A percentile compares a stretch with the other conserved stretches of the same genome.
phyloP scores from a whole-genome alignment of 2,113 vertebrate genomes.

The Dendrocopos noguchii region DNA sequence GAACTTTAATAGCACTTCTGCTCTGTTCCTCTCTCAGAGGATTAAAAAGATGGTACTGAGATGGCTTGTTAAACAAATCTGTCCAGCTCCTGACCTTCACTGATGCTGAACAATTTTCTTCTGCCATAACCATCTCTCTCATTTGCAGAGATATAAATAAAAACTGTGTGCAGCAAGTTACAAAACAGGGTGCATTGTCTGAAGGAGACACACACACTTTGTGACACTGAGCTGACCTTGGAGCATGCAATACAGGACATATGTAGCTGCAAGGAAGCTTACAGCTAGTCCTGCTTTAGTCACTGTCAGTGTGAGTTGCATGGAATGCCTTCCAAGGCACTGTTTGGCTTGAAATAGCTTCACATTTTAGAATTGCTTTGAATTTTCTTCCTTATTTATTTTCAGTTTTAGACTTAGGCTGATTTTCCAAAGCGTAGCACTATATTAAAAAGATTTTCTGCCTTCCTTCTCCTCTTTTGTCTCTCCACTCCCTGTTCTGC shows the following conservation, averaged over 20 bases:
- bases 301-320: not conserved
- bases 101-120: not conserved
- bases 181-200: not conserved
- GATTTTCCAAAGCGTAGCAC: not conserved
- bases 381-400: not conserved
- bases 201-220: not conserved
- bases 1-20: conserved; percentile 38
- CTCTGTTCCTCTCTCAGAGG: conserved; percentile 30
- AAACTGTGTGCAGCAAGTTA: not conserved
- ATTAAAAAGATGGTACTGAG: conserved; percentile 28
- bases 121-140: not conserved
- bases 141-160: conserved; percentile 25
- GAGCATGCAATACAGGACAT: not conserved
- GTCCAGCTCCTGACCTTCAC: conserved; percentile 40
- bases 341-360: not conserved
- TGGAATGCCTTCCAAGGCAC: conserved; percentile 12
- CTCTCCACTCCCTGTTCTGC: not conserved
- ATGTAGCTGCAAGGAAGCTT: not conserved
- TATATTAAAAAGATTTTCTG: conserved; percentile 25
- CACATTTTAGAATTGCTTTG: not conserved
- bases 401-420: not conserved
- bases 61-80: not conserved
- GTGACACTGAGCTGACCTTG: conserved; percentile 11
- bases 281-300: not conserved
- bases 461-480: not conserved